Evolutionary conservation across 37 sponge, comb jelly and placozoan species (phyloP), one percentile per base, ranked within the genome.

Genomic region (Cliona cf. orientalis): DNA sequence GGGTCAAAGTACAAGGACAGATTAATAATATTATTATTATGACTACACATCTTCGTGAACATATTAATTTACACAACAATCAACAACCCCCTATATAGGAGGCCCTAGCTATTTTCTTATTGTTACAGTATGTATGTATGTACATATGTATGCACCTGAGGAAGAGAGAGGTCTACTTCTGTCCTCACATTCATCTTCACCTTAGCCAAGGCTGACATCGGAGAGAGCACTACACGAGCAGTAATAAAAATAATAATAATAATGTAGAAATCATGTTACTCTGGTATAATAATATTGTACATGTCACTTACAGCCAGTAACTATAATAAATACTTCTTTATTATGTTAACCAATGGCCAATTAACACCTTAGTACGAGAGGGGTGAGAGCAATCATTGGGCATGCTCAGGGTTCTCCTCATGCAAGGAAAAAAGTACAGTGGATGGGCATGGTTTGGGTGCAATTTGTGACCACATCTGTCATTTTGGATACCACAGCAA

Each of bases 131-230:
- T 49, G 55, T 49, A 49, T 19, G 14, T 17, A 49, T 49, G 11
- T 26, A 33, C 5, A 53, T 26, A 46, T 33, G 34, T 45, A 26
- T 38, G 4, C 25, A 91, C 91, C 87, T 86, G 83, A 5, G 91
- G 91, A 34, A 76, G 78, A 37, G 6, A 46, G 29, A 80, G 42
- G 72, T 81, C 87, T 21, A 55, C 67, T 43, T 76, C 81, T 9
- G 83, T 74, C 42, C 68, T 92, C 26, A 87, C 45, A 42, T 83
- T 92, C 58, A 92, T 42, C 3, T 78, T 74, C 28, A 92, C 58
- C 32, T 74, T 78, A 1, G 88, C 84, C 64, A 34, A 26, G n/a
- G 88, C 92, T 21, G 92, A 63, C 46, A 92, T 2, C 22, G 92
- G 92, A 38, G 46, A 58, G 21, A 92, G 76, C 0, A 92, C 92